Evolutionary conservation across 1,140 invertebrate genomes (phyloP).

Genomic region (Pomacea maculata): DNA sequence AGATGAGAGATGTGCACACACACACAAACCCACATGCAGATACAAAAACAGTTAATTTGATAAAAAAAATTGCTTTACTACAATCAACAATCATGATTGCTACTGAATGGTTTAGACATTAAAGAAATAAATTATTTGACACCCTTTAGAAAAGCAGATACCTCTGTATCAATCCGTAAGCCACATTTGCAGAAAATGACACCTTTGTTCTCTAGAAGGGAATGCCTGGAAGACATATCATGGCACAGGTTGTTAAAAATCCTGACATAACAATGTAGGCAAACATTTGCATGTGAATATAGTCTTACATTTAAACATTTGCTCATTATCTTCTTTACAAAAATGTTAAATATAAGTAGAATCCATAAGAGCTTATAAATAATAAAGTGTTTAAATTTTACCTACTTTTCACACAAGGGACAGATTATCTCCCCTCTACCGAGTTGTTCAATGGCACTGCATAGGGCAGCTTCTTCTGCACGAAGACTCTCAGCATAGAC

Average conservation of each 20-base stretch:
- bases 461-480: constrained; percentile 12
- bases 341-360: too few relatives aligned
- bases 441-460: constrained; percentile 5
- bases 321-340: too few relatives aligned
- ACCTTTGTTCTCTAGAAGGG: constrained; percentile 13
- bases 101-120: not conserved
- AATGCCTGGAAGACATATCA: not conserved
- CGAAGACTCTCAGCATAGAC: constrained; percentile 7
- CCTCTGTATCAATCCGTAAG: constrained; percentile 9
- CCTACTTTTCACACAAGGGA: constrained; percentile 10
- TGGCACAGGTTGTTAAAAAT: not conserved
- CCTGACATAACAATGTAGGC: not conserved
- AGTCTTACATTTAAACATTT: not conserved
- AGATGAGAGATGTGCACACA: too few relatives aligned
- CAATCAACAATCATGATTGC: not conserved
- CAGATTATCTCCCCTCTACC: not conserved
- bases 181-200: constrained; percentile 23
- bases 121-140: not conserved
- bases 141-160: not conserved
- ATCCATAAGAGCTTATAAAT: too few relatives aligned
- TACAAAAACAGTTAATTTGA: not conserved
- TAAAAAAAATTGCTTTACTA: not conserved
- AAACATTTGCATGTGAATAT: not conserved
- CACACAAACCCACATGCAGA: not conserved
- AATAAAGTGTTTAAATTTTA: not conserved